These are phyloP conservation scores for Phrynosoma platyrhinos DNA, from an alignment of 2,113 vertebrate genomes.

Conservation along the genomic window DNA sequence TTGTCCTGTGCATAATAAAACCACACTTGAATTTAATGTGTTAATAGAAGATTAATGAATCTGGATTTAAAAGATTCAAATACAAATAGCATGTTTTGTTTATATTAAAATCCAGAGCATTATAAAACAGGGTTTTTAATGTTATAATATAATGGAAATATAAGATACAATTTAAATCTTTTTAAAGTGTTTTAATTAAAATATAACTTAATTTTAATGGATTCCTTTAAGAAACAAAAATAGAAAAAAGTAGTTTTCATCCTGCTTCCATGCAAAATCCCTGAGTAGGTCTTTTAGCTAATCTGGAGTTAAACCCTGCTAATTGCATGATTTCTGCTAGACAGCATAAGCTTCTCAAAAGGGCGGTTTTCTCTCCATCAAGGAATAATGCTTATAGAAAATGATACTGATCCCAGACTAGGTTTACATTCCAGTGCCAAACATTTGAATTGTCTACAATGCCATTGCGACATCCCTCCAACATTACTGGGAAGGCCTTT, in stretches of 20 bases:
- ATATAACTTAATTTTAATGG: neutral
- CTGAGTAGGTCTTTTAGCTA: constrained; percentile 57
- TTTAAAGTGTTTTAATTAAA: neutral
- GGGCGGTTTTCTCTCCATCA: constrained; percentile 34
- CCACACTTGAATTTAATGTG: neutral
- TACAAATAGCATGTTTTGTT: neutral
- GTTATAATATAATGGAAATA: neutral
- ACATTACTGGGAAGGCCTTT: neutral
- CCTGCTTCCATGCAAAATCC: constrained; percentile 44
- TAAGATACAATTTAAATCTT: neutral
- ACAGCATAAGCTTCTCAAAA: neutral
- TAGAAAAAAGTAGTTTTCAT: neutral
- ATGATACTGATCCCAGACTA: neutral
- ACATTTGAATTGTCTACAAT: neutral
- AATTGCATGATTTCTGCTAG: constrained; percentile 67
- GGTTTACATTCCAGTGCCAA: neutral
- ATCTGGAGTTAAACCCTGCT: constrained; percentile 62
- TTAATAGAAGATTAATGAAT: neutral
- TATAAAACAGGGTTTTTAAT: neutral
- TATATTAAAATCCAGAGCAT: neutral
- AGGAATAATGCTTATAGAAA: constrained; percentile 27
- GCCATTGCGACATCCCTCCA: neutral
- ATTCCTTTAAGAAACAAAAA: neutral
- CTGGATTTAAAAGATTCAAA: neutral
- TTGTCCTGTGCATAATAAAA: neutral